A percentile compares a stretch with the other conserved stretches of the same genome.
These are phyloP conservation scores for Callocephalon fimbriatum DNA, from an alignment of 2,113 vertebrate species.

Conservation along the genomic window DNA sequence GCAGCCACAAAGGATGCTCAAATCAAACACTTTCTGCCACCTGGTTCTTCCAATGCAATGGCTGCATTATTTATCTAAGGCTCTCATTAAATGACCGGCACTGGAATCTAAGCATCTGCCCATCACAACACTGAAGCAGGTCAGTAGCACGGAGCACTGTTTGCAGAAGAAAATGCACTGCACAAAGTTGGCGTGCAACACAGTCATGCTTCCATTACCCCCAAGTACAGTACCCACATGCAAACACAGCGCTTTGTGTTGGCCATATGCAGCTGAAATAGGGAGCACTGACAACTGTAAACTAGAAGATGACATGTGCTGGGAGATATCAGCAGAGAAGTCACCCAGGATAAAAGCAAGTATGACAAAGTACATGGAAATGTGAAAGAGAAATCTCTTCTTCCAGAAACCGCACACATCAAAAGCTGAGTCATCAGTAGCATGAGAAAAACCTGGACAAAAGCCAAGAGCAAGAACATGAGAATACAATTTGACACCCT, in stretches of 20 bases:
- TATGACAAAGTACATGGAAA: not conserved
- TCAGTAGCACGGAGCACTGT: not conserved
- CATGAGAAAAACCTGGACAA: not conserved
- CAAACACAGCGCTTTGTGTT: not conserved
- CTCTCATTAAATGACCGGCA: not conserved
- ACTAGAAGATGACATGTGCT: not conserved
- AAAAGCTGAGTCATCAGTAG: not conserved
- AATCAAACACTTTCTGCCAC: not conserved
- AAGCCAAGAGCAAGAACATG: not conserved
- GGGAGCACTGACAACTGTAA: not conserved
- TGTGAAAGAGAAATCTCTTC: not conserved
- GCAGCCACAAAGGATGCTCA: not conserved
- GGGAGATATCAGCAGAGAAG: not conserved
- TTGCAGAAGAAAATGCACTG: not conserved
- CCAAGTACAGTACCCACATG: not conserved
- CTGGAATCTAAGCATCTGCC: not conserved
- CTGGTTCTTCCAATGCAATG: not conserved
- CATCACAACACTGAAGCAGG: not conserved
- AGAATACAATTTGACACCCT: not conserved
- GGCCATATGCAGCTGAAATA: fast-evolving
- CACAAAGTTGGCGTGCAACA: not conserved
- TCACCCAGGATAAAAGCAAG: not conserved
- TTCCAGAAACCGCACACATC: not conserved
- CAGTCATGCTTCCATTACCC: not conserved
- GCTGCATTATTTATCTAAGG: not conserved